Percentiles rank a stretch among this genome's conserved stretches.
These are phyloP conservation scores for Meiosimyza platycephala DNA, from an alignment of 2,888 invertebrate genomes.

Conservation along the genomic window DNA sequence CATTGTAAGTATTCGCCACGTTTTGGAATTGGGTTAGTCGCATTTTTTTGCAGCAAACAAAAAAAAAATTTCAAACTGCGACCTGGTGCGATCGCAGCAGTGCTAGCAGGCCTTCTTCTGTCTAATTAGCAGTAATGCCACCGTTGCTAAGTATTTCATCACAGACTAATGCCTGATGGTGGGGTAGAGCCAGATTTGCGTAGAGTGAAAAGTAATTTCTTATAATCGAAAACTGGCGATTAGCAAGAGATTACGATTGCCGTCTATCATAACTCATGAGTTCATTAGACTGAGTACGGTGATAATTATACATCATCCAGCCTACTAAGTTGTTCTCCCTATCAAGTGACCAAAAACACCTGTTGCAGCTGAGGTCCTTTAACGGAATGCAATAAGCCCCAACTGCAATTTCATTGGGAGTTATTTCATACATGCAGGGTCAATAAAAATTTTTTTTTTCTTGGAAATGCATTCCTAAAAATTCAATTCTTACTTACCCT, in stretches of 20 bases:
- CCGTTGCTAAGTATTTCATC: background rate
- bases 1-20: no score
- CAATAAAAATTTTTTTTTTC: no score
- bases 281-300: constrained; percentile 20
- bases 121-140: background rate
- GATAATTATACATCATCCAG: constrained; percentile 18
- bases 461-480: no score
- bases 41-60: no score
- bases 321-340: background rate
- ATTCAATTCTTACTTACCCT: no score
- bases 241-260: constrained; percentile 22
- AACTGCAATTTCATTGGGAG: no score
- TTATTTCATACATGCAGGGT: no score
- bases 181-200: background rate
- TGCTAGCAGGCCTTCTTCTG: no score
- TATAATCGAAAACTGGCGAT: constrained; percentile 21
- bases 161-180: background rate
- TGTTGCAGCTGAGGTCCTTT: constrained; percentile 21
- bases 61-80: no score
- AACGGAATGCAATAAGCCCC: no score
- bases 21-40: no score
- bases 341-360: background rate
- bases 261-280: constrained; percentile 21
- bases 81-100: no score
- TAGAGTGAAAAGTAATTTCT: constrained; percentile 5